phyloP scores from a whole-genome alignment of 2,797 vertebrate genomes.

The Synanceia verrucosa region DNA sequence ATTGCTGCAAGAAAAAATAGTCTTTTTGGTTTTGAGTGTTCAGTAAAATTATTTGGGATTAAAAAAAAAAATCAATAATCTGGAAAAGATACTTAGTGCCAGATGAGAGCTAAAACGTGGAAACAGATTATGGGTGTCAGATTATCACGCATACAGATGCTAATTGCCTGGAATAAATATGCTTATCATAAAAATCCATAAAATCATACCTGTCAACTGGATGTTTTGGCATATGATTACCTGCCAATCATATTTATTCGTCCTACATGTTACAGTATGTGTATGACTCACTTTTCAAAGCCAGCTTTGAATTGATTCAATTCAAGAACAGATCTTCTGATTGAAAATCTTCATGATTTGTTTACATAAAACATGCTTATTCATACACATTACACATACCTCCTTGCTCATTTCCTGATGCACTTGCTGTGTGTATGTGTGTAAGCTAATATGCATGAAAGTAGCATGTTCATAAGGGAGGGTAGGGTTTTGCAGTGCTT shows the following conservation, averaged over 20 bases:
- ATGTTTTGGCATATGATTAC: conserved; percentile 31
- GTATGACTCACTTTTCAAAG: neutral
- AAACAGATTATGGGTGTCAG: conserved; percentile 2
- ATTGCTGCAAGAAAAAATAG: neutral
- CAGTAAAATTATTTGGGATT: neutral
- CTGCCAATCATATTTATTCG: conserved; percentile 42
- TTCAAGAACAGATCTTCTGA: neutral
- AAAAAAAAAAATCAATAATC: neutral
- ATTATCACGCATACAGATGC: conserved; percentile 19
- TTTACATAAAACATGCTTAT: conserved; percentile 19
- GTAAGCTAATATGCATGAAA: neutral
- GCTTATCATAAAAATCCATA: conserved; percentile 14
- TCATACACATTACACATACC: conserved; percentile 3
- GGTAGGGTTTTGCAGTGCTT: neutral
- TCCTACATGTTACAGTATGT: conserved; percentile 16
- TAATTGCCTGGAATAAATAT: conserved; percentile 19
- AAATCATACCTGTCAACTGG: conserved; percentile 26
- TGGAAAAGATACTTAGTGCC: neutral
- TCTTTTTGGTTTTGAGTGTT: neutral
- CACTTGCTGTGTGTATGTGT: neutral
- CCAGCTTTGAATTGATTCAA: conserved; percentile 31
- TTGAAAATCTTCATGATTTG: conserved; percentile 5
- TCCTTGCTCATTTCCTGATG: neutral
- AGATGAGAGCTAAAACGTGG: conserved; percentile 7
- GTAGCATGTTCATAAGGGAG: neutral